phyloP scores from a whole-genome alignment of 37 sponge, comb jelly and placozoan genomes.

The Hormiphora californensis region DNA sequence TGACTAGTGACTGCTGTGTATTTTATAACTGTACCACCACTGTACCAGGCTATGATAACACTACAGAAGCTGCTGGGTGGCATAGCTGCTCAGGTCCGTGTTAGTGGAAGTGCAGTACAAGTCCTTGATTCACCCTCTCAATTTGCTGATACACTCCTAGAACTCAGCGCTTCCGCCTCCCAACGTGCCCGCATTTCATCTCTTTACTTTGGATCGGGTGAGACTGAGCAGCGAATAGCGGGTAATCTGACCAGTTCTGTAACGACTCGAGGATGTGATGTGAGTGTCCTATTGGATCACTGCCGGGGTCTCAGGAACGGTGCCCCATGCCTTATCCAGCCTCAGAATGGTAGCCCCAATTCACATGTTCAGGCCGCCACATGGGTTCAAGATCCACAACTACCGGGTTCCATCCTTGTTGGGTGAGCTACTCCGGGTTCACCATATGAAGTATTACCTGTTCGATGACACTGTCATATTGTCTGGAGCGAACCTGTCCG shows the following conservation, averaged over 20 bases:
- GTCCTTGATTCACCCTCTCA: not conserved
- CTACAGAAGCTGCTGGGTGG: not conserved
- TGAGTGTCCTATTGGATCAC: not conserved
- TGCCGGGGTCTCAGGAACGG: slow-evolving; percentile 9
- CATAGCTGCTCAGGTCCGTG: not conserved
- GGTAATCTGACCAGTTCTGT: not conserved
- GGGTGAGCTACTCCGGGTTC: slow-evolving; percentile 20
- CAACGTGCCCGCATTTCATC: not conserved
- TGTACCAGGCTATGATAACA: too few relatives aligned
- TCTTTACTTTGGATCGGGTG: not conserved
- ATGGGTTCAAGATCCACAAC: not conserved
- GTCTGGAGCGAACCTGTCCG: slow-evolving; percentile 30
- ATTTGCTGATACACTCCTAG: not conserved
- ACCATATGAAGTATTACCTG: slow-evolving; percentile 37
- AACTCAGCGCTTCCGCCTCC: not conserved
- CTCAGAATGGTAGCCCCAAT: not conserved
- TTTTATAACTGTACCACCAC: too few relatives aligned
- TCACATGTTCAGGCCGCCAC: slow-evolving; percentile 3
- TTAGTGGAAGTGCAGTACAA: not conserved
- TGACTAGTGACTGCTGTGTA: too few relatives aligned
- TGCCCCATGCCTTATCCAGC: not conserved
- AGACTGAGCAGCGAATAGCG: not conserved
- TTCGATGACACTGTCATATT: slow-evolving; percentile 39
- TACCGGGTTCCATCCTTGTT: not conserved
- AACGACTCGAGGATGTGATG: not conserved